Conservation (phyloP, 2,888 invertebrate genomes). For the Digitonthophagus gazella region DNA sequence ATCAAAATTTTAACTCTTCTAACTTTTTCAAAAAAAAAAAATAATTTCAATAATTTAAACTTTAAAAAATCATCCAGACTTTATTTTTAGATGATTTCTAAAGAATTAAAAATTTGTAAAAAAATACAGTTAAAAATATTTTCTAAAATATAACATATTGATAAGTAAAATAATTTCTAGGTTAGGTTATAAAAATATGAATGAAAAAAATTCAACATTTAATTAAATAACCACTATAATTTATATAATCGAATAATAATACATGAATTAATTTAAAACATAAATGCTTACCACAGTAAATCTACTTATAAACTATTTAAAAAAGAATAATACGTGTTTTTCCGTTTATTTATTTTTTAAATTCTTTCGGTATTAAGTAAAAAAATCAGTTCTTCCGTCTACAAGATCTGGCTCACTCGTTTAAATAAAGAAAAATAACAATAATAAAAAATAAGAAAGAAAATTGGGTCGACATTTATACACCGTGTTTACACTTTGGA, state of each 20-base stretch:
- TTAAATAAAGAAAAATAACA: constrained; percentile 9
- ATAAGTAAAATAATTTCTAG: too few relatives aligned
- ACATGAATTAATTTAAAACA: constrained; percentile 23
- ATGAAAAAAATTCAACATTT: constrained; percentile 10
- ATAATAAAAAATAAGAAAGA: constrained; percentile 22
- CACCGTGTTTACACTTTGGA: constrained; percentile 13
- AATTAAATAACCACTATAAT: constrained; percentile 28
- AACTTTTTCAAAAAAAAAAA: too few relatives aligned
- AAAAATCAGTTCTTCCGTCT: constrained; percentile 38
- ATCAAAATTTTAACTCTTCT: too few relatives aligned
- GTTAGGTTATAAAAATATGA: neutral
- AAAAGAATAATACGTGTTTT: constrained; percentile 17
- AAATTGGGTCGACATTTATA: constrained; percentile 23
- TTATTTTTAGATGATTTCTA: too few relatives aligned
- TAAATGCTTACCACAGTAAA: constrained; percentile 25
- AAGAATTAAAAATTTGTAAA: constrained; percentile 5
- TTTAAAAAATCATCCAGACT: too few relatives aligned
- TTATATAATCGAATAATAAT: constrained; percentile 22
- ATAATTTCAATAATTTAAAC: too few relatives aligned
- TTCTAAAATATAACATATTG: too few relatives aligned
- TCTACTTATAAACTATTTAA: constrained; percentile 20
- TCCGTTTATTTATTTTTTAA: constrained; percentile 10
- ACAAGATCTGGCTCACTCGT: constrained; percentile 25
- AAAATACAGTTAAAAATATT: constrained; percentile 1
- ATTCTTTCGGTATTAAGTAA: constrained; percentile 31